A percentile compares a stretch with the other conserved stretches of the same genome.
phyloP scores from a whole-genome alignment of 1,140 invertebrate genomes.

The Hylaeus volcanicus region DNA sequence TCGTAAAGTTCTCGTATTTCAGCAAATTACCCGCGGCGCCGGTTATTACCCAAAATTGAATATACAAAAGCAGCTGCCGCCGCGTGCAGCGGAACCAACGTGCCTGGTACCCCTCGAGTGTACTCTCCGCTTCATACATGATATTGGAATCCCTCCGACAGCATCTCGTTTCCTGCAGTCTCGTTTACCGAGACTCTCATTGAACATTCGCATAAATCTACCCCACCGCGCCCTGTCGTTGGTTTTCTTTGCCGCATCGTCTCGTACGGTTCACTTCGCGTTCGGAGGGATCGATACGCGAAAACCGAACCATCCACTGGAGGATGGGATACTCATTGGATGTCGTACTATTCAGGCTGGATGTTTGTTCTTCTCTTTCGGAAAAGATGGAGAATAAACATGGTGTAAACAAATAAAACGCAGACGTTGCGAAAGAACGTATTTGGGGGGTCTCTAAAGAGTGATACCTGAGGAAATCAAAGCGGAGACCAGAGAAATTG shows the following conservation, averaged over 20 bases:
- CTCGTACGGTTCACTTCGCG: not conserved
- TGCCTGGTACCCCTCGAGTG: constrained; percentile 28
- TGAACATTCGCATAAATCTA: constrained; percentile 53
- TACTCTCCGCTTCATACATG: constrained; percentile 48
- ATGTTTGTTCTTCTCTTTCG: too few relatives aligned
- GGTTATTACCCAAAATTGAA: constrained; percentile 63
- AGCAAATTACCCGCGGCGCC: constrained; percentile 42
- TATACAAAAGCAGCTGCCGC: constrained; percentile 58
- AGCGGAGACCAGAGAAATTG: too few relatives aligned
- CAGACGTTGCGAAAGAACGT: too few relatives aligned
- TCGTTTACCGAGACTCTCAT: constrained; percentile 43
- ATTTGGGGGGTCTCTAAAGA: too few relatives aligned
- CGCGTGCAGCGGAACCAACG: constrained; percentile 12
- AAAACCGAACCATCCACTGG: too few relatives aligned
- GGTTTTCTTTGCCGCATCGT: constrained; percentile 15
- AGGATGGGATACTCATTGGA: too few relatives aligned
- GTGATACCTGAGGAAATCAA: too few relatives aligned
- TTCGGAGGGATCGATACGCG: not conserved
- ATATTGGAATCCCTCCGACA: constrained; percentile 54
- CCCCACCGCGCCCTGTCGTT: not conserved
- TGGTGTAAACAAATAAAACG: too few relatives aligned
- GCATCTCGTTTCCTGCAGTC: constrained; percentile 35
- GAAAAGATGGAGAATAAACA: too few relatives aligned
- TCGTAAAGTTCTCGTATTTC: constrained; percentile 30
- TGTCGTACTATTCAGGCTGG: too few relatives aligned